A percentile compares a stretch with the other conserved stretches of the same genome.
Evolutionary conservation across 2,113 vertebrate species (phyloP).

Genomic region (Ammodytes dubius): DNA sequence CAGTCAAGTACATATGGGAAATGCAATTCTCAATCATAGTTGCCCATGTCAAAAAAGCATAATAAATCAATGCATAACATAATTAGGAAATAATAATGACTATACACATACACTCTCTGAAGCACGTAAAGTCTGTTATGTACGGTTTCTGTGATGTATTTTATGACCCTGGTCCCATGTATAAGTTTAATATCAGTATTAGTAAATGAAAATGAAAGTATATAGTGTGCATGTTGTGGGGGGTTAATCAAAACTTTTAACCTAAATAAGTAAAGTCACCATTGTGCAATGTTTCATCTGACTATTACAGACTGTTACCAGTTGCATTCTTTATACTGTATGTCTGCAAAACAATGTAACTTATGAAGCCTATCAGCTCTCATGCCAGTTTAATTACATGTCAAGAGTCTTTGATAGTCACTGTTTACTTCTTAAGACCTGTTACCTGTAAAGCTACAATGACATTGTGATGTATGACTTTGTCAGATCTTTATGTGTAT

Average conservation of each 20-base stretch:
- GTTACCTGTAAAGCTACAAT: conserved; percentile 20
- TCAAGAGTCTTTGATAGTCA: conserved; percentile 42
- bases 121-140: too few species aligned
- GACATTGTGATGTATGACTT: conserved; percentile 56
- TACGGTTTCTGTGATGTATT: too few species aligned
- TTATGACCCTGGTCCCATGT: too few species aligned
- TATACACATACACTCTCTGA: too few species aligned
- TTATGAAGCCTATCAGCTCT: conserved; percentile 28
- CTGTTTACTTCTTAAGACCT: conserved; percentile 34
- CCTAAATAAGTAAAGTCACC: not conserved
- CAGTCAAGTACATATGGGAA: not conserved
- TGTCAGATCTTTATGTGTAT: conserved; percentile 29
- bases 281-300: conserved; percentile 12
- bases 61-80: not conserved
- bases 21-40: not conserved
- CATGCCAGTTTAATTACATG: conserved; percentile 59
- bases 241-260: too few species aligned
- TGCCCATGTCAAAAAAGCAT: not conserved
- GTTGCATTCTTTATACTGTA: conserved; percentile 27
- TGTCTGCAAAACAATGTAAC: conserved; percentile 18
- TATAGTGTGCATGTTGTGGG: too few species aligned
- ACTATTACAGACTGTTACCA: conserved; percentile 18
- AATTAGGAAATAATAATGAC: not conserved
- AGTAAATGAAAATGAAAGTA: too few species aligned
- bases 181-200: too few species aligned